Base-by-base conservation (phyloP, 2,797 vertebrate genomes). In the Siniperca scherzeri region DNA sequence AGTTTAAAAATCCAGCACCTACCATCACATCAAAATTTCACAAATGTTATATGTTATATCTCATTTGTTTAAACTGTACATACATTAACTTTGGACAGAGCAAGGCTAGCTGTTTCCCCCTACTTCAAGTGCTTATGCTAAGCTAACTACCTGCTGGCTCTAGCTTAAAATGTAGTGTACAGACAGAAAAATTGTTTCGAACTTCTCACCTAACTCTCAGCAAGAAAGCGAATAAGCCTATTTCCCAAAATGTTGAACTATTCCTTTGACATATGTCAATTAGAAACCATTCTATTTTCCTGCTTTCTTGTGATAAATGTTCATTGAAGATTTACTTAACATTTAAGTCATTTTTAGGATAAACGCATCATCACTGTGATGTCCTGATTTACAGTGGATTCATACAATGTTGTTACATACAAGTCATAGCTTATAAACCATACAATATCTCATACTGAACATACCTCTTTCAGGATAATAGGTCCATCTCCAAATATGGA, bases 401-500 rank as follows among this genome's bases (percentile, higher is more conserved):
- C 21, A 55, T 10, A 52, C 61, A 38, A 5, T 44, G 40, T 27
- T 50, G n/a, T 33, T 33, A 36, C 19, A 55, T 6, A n/a, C 1
- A 50, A 30, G 14, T 13, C 13, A 12, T n/a, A 64, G 33, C 53
- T 77, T 61, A 3, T 6, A 57, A 77, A 40, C 7, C 5, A 48
- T 55, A 9, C 3, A 19, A 4, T 19, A 30, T 62, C n/a, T 70
- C 25, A 44, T 1, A 30, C 5, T 52, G 6, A 64, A 70, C 88
- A 2, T 19, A 93, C 94, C 91, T 99, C 98, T 88, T 99, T 99
- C 73, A 99, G 91, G 84, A 99, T 98, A 70, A 99, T 99, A 22
- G 98, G 98, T 16, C 98, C 98, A 0, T 99, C 98, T 1, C 98
- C 98, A 79, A 99, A 99, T 86, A 99, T 99, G 0, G 98, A 99